Base-by-base conservation (phyloP, 2,113 vertebrate genomes). In the Toxostoma redivivum region DNA sequence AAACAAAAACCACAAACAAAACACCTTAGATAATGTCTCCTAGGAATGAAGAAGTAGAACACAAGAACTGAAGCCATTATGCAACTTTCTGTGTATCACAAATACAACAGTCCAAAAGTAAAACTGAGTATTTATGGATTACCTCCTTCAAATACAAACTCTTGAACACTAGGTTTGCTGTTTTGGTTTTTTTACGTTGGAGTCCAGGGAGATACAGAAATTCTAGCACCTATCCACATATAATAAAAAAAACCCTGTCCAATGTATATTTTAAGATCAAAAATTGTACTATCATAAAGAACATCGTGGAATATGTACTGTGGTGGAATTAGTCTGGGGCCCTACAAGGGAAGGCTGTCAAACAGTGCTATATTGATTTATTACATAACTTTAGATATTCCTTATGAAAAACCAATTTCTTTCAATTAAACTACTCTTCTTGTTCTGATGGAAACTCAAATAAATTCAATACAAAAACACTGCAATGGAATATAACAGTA, bases 1-100 rank as follows among this genome's bases (percentile, higher is more conserved):
- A 67, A 74, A 61, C 40, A 86, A 71, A 97, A 79, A 97, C 79
- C 95, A 97, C 84, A 95, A 88, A 95, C 85, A 95, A 50, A 90
- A 97, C 73, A 73, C 57, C 56, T 95, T 81, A 86, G 38, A 93
- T 48, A 73, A 95, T 82, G 38, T 70, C 60, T 92, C 88, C 76
- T 71, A 50, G 37, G 96, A 95, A 91, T 70, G 28, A 82, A 94
- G 51, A 95, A 84, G 94, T 12, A 96, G 72, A 95, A 91, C 23
- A 72, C 82, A 72, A 76, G 70, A 89, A 67, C n/a, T 73, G 45
- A 74, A 93, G 67, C 62, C 40, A 61, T 38, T 50, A 82, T 27
- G 12, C 40, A 90, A 72, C 21, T 65, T 85, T 71, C 50, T 42
- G 20, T 13, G 56, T 51, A 79, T 30, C 48, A 74, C 45, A 93